Conservation (phyloP, 2,113 vertebrate genomes). For the Macheiramphus alcinus region DNA sequence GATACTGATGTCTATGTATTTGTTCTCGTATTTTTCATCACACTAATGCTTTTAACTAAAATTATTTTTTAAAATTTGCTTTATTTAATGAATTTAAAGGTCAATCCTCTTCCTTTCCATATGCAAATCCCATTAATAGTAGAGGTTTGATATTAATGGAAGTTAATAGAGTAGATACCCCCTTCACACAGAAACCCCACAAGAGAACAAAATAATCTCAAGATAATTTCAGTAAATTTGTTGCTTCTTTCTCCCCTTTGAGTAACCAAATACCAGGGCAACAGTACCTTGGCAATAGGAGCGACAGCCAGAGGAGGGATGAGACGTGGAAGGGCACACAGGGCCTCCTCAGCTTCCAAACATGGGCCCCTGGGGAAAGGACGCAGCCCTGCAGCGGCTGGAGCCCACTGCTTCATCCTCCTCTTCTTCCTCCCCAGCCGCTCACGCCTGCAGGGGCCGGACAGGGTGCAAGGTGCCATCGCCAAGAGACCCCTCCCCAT, state of each 20-base stretch:
- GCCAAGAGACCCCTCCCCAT: background rate
- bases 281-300: background rate
- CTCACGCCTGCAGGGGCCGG: background rate
- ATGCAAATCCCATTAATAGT: constrained; percentile 61
- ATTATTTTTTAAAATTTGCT: constrained; percentile 11
- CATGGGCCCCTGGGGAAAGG: accelerated
- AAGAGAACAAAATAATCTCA: background rate
- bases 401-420: background rate
- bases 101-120: constrained; percentile 47
- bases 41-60: constrained; percentile 36
- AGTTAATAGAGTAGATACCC: constrained; percentile 37
- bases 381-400: background rate
- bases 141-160: constrained; percentile 58
- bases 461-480: accelerated
- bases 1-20: constrained; percentile 22
- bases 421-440: background rate
- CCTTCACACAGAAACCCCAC: background rate
- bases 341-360: background rate
- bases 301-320: background rate
- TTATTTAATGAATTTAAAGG: constrained; percentile 65
- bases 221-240: background rate
- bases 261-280: background rate
- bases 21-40: constrained; percentile 40
- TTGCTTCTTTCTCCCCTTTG: background rate
- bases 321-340: background rate